Base-by-base conservation (phyloP, 2,888 invertebrate genomes). In the Epicampocera succincta region DNA sequence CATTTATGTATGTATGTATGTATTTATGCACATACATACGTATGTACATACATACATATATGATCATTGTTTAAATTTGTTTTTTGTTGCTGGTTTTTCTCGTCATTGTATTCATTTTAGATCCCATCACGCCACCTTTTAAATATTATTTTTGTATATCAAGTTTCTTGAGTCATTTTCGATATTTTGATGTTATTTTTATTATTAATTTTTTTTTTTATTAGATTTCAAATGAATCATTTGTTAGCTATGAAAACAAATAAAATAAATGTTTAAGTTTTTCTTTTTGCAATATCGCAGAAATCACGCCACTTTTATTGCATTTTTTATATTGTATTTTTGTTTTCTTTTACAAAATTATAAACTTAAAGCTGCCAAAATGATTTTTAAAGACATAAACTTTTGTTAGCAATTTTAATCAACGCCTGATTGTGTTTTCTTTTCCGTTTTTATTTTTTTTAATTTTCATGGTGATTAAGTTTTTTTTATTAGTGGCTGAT, bases 101-200 rank as follows among this genome's bases (percentile, higher is more conserved):
- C n/a, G n/a, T n/a, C n/a, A n/a, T n/a, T 54, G 2, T 42, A 6
- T 50, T 11, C 12, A 1, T n/a, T 60, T 42, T 12, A 56, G 33
- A n/a, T 3, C 50, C 15, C 21, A 74, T 82, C 82, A 82, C 82
- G 77, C 82, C 82, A 82, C 77, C 8, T 74, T 81, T 71, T 0
- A 15, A 38, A 29, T 52, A 52, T 60, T 8, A 15, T 61, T 54
- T 54, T 61, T 69, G 69, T 33, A 11, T 60, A 68, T 77, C 40
- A 17, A 38, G n/a, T 73, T 61, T 60, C 17, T 60, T 61, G 15
- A 73, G 17, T 78, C 58, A 72, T 66, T 38, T 58, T 9, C 38
- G 13, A 17, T 17, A 11, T 48, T 12, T 44, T 33, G 11, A 58
- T 9, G 15, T n/a, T 40, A 6, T 40, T 60, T 13, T 21, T 40